A percentile compares a stretch with the other conserved stretches of the same genome.
Conservation (phyloP, 2,113 vertebrate species). For the Lethenteron reissneri region DNA sequence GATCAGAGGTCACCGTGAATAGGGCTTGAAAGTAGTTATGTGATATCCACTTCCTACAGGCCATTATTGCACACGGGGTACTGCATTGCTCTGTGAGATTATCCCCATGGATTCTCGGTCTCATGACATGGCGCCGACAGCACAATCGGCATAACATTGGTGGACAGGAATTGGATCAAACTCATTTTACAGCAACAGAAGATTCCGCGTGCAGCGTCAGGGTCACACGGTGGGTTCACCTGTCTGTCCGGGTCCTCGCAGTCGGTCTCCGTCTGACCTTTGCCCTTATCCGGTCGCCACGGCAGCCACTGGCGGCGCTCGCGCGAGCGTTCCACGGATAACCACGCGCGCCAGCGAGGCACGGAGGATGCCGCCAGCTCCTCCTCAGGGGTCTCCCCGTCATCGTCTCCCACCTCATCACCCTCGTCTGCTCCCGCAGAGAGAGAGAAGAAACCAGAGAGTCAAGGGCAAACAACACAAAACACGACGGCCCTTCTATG, state of each 20-base stretch:
- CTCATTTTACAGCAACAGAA: no score
- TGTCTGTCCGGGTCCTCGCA: constrained; percentile 94
- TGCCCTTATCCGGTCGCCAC: constrained; percentile 67
- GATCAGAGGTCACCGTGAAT: no score
- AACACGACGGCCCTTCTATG: not conserved
- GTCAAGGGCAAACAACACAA: not conserved
- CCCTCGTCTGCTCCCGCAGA: constrained; percentile 31
- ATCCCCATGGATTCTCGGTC: no score
- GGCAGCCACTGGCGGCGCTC: constrained; percentile 62
- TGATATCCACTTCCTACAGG: no score
- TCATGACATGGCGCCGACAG: no score
- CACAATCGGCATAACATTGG: no score
- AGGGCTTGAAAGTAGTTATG: no score
- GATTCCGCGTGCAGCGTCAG: no score
- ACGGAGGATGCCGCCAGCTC: constrained; percentile 13
- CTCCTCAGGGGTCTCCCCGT: constrained; percentile 22
- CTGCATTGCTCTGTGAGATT: no score
- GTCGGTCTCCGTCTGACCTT: constrained; percentile 59
- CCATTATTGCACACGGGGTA: no score
- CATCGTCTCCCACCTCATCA: constrained; percentile 40
- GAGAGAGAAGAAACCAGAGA: not conserved
- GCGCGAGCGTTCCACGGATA: constrained; percentile 45
- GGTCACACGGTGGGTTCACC: constrained; percentile 18
- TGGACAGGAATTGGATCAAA: no score
- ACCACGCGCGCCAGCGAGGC: constrained; percentile 51